Evolutionary conservation across 1,140 invertebrate species (phyloP), one percentile per base, ranked within the genome.

Genomic region (Apis florea): DNA sequence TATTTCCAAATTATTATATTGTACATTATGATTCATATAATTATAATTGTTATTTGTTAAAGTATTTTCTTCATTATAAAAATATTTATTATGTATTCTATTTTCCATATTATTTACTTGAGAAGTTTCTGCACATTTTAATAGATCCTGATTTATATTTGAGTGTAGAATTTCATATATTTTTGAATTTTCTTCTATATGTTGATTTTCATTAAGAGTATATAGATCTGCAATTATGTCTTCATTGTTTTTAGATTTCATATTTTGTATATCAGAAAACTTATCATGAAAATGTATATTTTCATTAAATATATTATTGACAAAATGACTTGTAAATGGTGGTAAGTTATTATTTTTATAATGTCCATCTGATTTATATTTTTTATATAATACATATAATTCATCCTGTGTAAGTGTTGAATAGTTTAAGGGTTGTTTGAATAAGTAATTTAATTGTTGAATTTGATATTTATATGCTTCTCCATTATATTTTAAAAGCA

Each of bases 301-400:
- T 17, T 54, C 17, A 58, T 66, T 66, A 21, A 47, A 12, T 5
- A n/a, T 26, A 56, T 54, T 21, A 8, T 47, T 49, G 11, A 31
- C 10, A n/a, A 24, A 8, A 4, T 63, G 15, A 40, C 6, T 56
- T 3, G 53, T 21, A 82, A 69, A 54, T 17, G 49, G 6, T 63
- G 72, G 64, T 31, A 77, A 77, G 17, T 40, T 24, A 47, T 68
- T 77, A 8, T 21, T 17, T 76, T 49, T 53, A 21, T 61, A 82
- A 69, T 82, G 79, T 21, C 73, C 73, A 69, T 82, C 79, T 1
- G 19, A 59, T 24, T 77, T 82, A 49, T 82, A 82, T 69, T 82
- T 82, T 17, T 24, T 6, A 21, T 61, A 77, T n/a, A 82, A 54
- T 5, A 69, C 24, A 24, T 61, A 61, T 19, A 82, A 63, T 40